phyloP scores from a whole-genome alignment of 2,797 vertebrate genomes.

The Sphaeramia orbicularis region DNA sequence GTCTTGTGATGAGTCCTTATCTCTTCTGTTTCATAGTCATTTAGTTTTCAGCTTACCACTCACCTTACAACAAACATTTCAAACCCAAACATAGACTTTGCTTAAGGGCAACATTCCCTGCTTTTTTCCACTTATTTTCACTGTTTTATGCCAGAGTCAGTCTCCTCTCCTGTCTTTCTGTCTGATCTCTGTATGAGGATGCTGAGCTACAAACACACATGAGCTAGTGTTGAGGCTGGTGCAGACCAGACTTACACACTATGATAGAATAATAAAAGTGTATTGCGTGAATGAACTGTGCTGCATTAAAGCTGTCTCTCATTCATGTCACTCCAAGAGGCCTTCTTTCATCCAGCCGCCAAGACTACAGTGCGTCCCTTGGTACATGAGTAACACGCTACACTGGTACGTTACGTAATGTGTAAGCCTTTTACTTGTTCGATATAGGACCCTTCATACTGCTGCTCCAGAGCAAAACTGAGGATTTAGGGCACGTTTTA shows the following conservation, averaged over 20 bases:
- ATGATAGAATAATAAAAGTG: conserved; percentile 33
- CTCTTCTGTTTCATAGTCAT: conserved; percentile 37
- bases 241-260: conserved; percentile 17
- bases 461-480: conserved; percentile 54
- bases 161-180: conserved; percentile 2
- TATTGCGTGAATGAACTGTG: conserved; percentile 19
- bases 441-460: conserved; percentile 52
- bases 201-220: conserved; percentile 18
- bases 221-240: conserved; percentile 32
- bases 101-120: conserved; percentile 1
- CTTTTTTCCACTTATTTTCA: background rate
- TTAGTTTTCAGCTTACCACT: conserved; percentile 22
- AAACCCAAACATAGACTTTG: conserved; percentile 18
- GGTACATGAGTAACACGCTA: conserved; percentile 22
- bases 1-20: conserved; percentile 53
- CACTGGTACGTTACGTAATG: conserved; percentile 60
- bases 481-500: conserved; percentile 77
- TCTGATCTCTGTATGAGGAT: conserved; percentile 21
- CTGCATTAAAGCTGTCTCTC: conserved; percentile 30
- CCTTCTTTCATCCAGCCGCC: conserved; percentile 50
- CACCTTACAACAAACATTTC: conserved; percentile 28
- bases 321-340: conserved; percentile 62
- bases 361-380: conserved; percentile 36
- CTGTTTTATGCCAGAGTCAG: conserved; percentile 1
- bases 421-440: conserved; percentile 61